Conservation (phyloP, 2,888 invertebrate genomes). For the Troilus luridus region DNA sequence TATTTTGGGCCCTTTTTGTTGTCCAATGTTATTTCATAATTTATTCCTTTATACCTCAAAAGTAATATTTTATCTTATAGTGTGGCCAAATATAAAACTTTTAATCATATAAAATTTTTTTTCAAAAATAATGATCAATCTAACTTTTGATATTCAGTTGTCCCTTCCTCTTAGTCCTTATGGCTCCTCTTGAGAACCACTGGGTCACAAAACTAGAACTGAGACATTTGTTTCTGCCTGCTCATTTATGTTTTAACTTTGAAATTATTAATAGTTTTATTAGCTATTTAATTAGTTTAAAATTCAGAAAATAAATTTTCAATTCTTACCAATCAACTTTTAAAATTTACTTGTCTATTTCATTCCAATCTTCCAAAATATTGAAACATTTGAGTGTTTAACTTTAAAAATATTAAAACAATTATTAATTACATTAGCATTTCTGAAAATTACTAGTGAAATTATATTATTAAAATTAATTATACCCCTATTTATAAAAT, state of each 20-base stretch:
- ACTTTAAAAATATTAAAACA: too few relatives aligned
- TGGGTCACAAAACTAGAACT: neutral
- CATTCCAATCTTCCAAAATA: too few relatives aligned
- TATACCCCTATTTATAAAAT: too few relatives aligned
- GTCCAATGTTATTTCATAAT: neutral
- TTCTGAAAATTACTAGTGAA: too few relatives aligned
- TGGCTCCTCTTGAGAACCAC: neutral
- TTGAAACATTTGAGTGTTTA: too few relatives aligned
- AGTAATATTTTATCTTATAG: neutral
- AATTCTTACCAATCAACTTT: too few relatives aligned
- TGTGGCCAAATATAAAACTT: neutral
- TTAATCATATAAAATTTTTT: neutral
- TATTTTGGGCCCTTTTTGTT: neutral
- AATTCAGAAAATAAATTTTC: too few relatives aligned
- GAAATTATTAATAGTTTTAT: neutral
- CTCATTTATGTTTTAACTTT: neutral
- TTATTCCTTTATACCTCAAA: neutral
- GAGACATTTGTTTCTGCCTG: neutral
- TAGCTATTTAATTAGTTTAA: too few relatives aligned
- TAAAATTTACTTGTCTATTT: too few relatives aligned
- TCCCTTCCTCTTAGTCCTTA: neutral
- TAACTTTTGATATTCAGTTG: neutral
- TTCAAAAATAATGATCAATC: neutral
- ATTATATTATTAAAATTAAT: too few relatives aligned
- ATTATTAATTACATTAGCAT: too few relatives aligned